Base-by-base conservation (phyloP, 64 coral and sea anemone species). In the Trachythela sp. region DNA sequence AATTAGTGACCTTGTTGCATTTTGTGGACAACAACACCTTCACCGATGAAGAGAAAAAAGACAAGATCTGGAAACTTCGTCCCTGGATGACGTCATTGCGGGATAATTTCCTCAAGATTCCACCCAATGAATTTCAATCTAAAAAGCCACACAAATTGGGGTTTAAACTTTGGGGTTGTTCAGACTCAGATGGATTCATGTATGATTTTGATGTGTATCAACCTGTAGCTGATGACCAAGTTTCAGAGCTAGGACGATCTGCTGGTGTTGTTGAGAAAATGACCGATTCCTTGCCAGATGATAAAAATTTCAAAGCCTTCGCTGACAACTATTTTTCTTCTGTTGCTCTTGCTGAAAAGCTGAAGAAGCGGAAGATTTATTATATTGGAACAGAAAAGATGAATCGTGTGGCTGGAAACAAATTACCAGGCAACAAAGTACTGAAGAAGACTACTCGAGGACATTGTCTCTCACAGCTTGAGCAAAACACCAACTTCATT, bases 141-240 rank as follows among this genome's bases (percentile, higher is more conserved):
- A 80, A 37, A 40, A 80, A 80, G 34, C 75, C 75, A 15, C 75
- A 80, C 75, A 35, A 35, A 18, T 80, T n/a, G 32, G 75, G 75
- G 4, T 80, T 80, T 29, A 80, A 80, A 29, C 31, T 80, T 3
- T 80, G 75, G 75, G 30, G 75, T 9, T 4, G 75, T 0, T 80
- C 31, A 34, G 75, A 35, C 8, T 35, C 11, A 15, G 75, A 80
- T 36, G 75, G 75, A 5, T 18, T 37, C 1, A 9, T 80, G 0
- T 37, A 80, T 80, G 75, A 80, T 18, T 80, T 80, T 36, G 75
- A 80, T 37, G 8, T 80, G 34, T 80, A 40, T 11, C 75, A 80
- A 80, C 31, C 31, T 0, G 34, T 10, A 36, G 27, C 31, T 80
- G 75, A 80, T 37, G 34, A 37, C 34, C 8, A 37, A 40, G 9